phyloP scores from a whole-genome alignment of 2,113 vertebrate species.

The Psilopogon haemacephalus region DNA sequence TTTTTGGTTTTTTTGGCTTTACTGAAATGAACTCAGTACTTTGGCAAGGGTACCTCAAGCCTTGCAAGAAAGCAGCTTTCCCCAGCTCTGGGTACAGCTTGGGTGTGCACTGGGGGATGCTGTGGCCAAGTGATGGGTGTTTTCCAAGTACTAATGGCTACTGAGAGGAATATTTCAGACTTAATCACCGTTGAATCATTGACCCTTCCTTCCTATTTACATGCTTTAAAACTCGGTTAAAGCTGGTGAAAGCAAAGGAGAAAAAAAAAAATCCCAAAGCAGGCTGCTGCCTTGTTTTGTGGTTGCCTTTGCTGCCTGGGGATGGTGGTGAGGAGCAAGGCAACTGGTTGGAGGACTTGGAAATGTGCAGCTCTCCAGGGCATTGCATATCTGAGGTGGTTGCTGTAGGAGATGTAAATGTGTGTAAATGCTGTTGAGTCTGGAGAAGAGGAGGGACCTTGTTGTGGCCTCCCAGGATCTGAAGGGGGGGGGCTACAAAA shows the following conservation, averaged over 20 bases:
- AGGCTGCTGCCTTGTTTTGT: not conserved
- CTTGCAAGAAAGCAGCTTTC: not conserved
- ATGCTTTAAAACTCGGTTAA: not conserved
- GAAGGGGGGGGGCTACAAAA: too few relatives aligned
- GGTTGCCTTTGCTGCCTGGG: not conserved
- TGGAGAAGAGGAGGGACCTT: too few relatives aligned
- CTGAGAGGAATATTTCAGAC: not conserved
- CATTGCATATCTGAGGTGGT: fast-evolving
- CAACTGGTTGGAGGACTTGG: not conserved
- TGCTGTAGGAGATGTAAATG: not conserved
- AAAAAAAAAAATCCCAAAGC: slow-evolving; percentile 9
- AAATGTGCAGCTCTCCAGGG: fast-evolving
- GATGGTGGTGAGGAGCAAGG: not conserved
- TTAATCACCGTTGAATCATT: slow-evolving; percentile 50
- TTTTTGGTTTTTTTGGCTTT: not conserved
- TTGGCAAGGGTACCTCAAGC: not conserved
- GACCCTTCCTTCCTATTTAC: slow-evolving; percentile 37
- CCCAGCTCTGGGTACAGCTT: not conserved
- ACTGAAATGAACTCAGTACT: not conserved
- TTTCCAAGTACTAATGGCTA: not conserved
- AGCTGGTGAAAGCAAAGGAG: not conserved
- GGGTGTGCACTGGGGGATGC: not conserved
- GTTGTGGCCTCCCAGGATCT: too few relatives aligned
- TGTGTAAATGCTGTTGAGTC: too few relatives aligned
- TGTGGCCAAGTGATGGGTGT: not conserved